These are phyloP conservation scores for Colius striatus DNA, from an alignment of 2,113 vertebrate species.

Conservation along the genomic window DNA sequence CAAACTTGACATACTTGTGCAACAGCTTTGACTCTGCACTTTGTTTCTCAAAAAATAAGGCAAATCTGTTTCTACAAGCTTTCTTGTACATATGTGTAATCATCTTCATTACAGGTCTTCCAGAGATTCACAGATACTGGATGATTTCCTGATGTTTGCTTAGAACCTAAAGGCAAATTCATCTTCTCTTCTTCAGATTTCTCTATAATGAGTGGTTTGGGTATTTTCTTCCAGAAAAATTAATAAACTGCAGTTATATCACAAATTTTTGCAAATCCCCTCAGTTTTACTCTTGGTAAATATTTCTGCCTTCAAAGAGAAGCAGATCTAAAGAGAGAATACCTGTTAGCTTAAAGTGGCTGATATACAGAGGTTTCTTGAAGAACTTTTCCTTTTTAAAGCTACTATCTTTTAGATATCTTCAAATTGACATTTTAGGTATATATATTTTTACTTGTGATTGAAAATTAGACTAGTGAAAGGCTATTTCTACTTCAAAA, in stretches of 20 bases:
- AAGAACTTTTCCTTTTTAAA: background rate
- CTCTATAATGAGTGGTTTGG: background rate
- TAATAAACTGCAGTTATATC: background rate
- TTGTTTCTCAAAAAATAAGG: background rate
- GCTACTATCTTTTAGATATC: background rate
- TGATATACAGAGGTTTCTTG: background rate
- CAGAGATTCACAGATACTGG: background rate
- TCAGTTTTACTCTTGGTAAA: background rate
- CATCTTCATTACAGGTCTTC: background rate
- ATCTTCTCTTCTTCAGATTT: background rate
- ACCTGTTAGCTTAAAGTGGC: background rate
- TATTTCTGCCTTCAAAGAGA: background rate
- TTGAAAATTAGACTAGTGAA: constrained; percentile 23
- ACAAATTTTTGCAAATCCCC: background rate
- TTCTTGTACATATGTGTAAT: background rate
- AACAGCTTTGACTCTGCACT: background rate
- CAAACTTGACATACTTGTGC: background rate
- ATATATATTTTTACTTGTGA: background rate
- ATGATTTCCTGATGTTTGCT: background rate
- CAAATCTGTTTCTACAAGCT: background rate
- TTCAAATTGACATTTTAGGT: background rate
- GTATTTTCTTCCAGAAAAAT: background rate
- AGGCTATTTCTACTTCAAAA: background rate
- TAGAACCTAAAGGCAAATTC: background rate
- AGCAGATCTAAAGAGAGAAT: background rate